Evolutionary conservation across 2,888 invertebrate genomes (phyloP), one percentile per base, ranked within the genome.

Genomic region (Tuberolachnus salignus): DNA sequence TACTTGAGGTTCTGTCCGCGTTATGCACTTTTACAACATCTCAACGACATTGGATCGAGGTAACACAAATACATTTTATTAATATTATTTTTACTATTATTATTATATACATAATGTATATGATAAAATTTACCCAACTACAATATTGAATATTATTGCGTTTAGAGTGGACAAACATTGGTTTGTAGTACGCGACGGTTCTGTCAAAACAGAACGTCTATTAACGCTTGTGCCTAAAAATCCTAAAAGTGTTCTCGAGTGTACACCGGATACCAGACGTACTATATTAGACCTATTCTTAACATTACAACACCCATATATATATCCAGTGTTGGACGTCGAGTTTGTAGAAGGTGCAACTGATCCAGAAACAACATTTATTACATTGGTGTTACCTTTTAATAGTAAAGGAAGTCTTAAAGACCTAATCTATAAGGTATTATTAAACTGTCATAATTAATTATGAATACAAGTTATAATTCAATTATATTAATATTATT

Each of bases 281-380:
- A 89, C 91, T 55, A 88, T 95, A 59, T 89, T 93, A 86, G 93
- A 94, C 84, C 87, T 96, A 82, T 93, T 96, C 84, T 89, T 93
- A 73, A 92, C 92, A 13, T 88, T 95, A 59, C 95, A 96, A 85
- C 96, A 97, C 86, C 96, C 97, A 0, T 96, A 95, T 85, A 93
- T 97, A 82, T 94, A 93, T 86, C 96, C 96, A 0, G 91, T 95
- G 42, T 87, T 95, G 83, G 94, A 95, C 84, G 87, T 96, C 82
- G 94, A 94, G 84, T 91, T 95, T 84, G 84, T 86, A 59, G 86
- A 87, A 80, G 81, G 81, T 1, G 81, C 82, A 11, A 81, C 82
- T n/a, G 85, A 87, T 80, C 85, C 87, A 57, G 83, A 84, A 44
- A 86, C 87, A 63, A 85, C 86, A 59, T 89, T 89, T 85, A 92